Base-by-base conservation (phyloP, 2,113 vertebrate species). In the Coregonus clupeaformis region DNA sequence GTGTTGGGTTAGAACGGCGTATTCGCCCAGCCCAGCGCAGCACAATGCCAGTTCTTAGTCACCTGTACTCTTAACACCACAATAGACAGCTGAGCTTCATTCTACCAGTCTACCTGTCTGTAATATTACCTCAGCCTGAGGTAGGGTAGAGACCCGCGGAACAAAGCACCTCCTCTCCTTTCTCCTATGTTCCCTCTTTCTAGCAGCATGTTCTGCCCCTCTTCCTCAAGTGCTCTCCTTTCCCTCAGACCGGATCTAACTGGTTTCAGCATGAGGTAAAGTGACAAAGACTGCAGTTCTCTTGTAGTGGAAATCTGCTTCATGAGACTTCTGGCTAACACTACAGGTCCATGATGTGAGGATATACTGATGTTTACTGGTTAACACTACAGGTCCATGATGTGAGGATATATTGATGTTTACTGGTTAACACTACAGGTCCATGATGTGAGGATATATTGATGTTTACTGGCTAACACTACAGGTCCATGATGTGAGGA, bases 51-150 rank as follows among this genome's bases (percentile, higher is more conserved):
- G 29, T 47, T 47, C 45, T 47, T 7, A 45, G 42, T 45, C 5
- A 5, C 5, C 42, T 45, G 42, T 72, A 55, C 57, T 72, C 55
- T n/a, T 27, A 2, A 42, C 30, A 57, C 29, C 16, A 25, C 69
- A 16, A 67, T 76, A 72, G 71, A 0, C 55, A 64, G 20, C 36
- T 60, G 25, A 74, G 80, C 1, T 69, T 64, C 71, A 68, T 76
- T 42, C 74, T 73, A 59, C 79, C 32, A 3, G 73, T 60, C 63
- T n/a, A n/a, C n/a, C n/a, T n/a, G n/a, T n/a, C 73, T 88, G 86
- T 88, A 88, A 90, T 59, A 77, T 73, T 72, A 86, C 32, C 82
- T 77, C 62, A 71, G 30, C n/a, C 20, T 45, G 71, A 36, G 20
- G 71, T 63, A 24, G 60, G 16, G 30, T 22, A 27, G 32, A 73